Base-by-base conservation (phyloP, 2,888 invertebrate genomes). In the Bimastos eiseni region DNA sequence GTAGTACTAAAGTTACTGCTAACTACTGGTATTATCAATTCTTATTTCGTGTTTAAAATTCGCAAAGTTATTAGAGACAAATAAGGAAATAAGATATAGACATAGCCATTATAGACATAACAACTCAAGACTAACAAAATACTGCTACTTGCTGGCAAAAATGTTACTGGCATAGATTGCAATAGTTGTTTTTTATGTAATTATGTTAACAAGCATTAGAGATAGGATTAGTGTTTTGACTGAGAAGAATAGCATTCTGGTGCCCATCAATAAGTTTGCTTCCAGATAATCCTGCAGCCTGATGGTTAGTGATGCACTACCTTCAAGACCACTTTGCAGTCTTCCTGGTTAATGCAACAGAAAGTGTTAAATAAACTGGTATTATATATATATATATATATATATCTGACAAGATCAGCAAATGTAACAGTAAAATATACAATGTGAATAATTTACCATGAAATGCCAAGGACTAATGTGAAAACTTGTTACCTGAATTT, bases 221-320 rank as follows among this genome's bases (percentile, higher is more conserved):
- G 70, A 70, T 70, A n/a, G 8, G 11, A 70, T 70, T 70, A 70
- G 13, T 70, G 70, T 70, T 70, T 70, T 70, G 70, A 70, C 70
- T n/a, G 70, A 70, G 70, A n/a, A 70, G n/a, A 70, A n/a, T n/a
- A 70, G 70, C n/a, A n/a, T 70, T n/a, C n/a, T 70, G 70, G 70
- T 70, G n/a, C 70, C 70, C 70, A 70, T 70, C 70, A 70, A n/a
- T 3, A n/a, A n/a, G 70, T n/a, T n/a, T 70, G 30, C 70, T 70
- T n/a, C 70, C 70, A 70, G 70, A 70, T 70, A 70, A n/a, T 70
- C 70, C 8, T 70, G 70, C 70, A 70, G 70, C 70, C 70, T 70
- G 70, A 70, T n/a, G 30, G 70, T 70, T 70, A 70, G 70, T 70
- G 70, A 70, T 70, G 70, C 70, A 70, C 70, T 70, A n/a, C 70